Conservation (phyloP, 2,113 vertebrate genomes). For the Eleginops maclovinus region DNA sequence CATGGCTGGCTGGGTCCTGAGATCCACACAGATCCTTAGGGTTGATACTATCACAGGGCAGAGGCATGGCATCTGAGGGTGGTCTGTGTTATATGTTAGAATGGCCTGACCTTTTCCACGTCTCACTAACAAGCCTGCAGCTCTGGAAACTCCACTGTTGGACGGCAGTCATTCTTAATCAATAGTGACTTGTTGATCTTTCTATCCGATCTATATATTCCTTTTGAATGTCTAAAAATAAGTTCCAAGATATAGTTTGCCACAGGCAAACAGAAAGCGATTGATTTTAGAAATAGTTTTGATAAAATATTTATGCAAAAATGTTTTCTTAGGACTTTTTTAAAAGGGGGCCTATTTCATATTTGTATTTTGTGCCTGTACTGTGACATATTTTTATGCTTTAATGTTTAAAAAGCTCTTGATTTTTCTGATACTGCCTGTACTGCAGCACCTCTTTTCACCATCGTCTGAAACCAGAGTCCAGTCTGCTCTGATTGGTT, state of each 20-base stretch:
- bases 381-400: too few species aligned
- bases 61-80: conserved; percentile 5
- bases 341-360: too few species aligned
- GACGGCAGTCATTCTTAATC: conserved; percentile 25
- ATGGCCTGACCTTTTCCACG: conserved; percentile 54
- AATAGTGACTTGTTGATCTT: conserved; percentile 20
- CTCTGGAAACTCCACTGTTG: conserved; percentile 5
- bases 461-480: too few species aligned
- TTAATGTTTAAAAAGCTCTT: too few species aligned
- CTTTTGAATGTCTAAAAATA: not conserved
- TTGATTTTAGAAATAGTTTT: not conserved
- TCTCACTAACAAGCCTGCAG: conserved; percentile 14
- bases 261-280: not conserved
- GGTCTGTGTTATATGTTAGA: conserved; percentile 36
- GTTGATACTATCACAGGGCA: conserved; percentile 34
- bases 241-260: not conserved
- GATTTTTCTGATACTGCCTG: too few species aligned
- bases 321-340: too few species aligned
- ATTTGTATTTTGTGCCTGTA: too few species aligned
- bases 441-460: too few species aligned
- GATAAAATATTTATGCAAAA: not conserved
- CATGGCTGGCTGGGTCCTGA: conserved; percentile 34
- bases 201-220: not conserved
- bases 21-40: conserved; percentile 21
- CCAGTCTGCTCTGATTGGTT: too few species aligned